A percentile compares a stretch with the other conserved stretches of the same genome.
Conservation (phyloP, 2,888 invertebrate species). For the Autographa pulchrina region DNA sequence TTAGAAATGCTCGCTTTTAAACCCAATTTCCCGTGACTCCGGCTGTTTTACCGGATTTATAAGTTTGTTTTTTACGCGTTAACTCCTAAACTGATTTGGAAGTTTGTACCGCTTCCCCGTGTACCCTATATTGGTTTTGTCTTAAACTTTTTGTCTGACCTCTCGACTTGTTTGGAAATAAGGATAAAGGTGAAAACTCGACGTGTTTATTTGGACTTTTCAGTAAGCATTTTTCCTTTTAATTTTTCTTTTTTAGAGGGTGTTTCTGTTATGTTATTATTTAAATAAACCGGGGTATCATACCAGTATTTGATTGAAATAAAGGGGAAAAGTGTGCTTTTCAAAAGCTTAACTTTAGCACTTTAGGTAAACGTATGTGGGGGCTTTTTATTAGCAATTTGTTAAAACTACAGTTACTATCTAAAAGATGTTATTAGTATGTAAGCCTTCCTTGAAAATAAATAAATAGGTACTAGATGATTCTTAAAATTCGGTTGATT, state of each 20-base stretch:
- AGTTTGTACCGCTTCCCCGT: conserved; percentile 45
- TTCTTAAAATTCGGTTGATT: too few relatives aligned
- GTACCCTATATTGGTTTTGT: conserved; percentile 59
- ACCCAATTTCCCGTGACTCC: conserved; percentile 52
- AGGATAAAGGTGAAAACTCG: conserved; percentile 21
- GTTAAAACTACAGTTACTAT: too few relatives aligned
- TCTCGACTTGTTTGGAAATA: conserved; percentile 30
- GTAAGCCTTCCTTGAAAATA: too few relatives aligned
- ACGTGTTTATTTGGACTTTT: not conserved
- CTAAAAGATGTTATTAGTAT: too few relatives aligned
- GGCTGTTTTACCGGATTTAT: conserved; percentile 46
- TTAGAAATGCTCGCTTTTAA: conserved; percentile 38
- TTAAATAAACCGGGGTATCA: too few relatives aligned
- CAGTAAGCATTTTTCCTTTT: not conserved
- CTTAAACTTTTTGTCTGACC: conserved; percentile 50
- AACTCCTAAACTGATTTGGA: conserved; percentile 62
- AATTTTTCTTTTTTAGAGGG: not conserved
- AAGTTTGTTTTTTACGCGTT: conserved; percentile 63
- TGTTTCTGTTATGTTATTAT: not conserved
- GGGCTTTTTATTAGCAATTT: too few relatives aligned
- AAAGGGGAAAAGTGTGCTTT: too few relatives aligned
- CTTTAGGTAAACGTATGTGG: too few relatives aligned
- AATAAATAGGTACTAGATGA: too few relatives aligned
- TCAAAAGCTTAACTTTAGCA: too few relatives aligned
- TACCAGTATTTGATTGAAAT: too few relatives aligned